phyloP scores from a whole-genome alignment of 2,888 invertebrate species.

The Drosophila subsilvestris region DNA sequence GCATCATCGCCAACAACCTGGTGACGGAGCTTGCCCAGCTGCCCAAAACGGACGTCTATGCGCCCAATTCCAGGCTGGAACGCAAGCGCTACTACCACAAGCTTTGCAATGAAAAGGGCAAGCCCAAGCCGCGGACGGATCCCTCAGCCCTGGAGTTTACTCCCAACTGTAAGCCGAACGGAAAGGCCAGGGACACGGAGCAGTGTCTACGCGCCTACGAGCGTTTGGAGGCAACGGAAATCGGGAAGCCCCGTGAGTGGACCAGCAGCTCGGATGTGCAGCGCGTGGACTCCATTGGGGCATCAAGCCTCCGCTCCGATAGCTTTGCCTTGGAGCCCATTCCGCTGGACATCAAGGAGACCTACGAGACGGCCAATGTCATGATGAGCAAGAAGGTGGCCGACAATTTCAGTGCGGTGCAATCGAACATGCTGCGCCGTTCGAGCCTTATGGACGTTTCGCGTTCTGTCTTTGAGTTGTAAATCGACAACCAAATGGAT shows the following conservation, averaged over 20 bases:
- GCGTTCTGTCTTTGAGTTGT: slow-evolving; percentile 58
- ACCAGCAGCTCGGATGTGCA: slow-evolving; percentile 56
- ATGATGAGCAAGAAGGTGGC: slow-evolving; percentile 37
- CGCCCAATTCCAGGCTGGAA: slow-evolving; percentile 43
- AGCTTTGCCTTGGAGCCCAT: slow-evolving; percentile 40
- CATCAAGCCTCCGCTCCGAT: slow-evolving; percentile 18
- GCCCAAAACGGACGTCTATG: slow-evolving; percentile 42
- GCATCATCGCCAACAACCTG: slow-evolving; percentile 66
- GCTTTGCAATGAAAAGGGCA: slow-evolving; percentile 36
- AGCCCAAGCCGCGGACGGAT: neutral
- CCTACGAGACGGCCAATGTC: slow-evolving; percentile 26
- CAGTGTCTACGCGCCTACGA: slow-evolving; percentile 36
- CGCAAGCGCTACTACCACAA: slow-evolving; percentile 65
- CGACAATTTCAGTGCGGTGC: slow-evolving; percentile 55
- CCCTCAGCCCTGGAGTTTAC: neutral
- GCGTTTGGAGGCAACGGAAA: too few relatives aligned
- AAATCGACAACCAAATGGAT: neutral
- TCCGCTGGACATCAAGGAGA: slow-evolving; percentile 11
- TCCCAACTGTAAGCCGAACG: neutral
- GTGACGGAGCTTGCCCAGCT: slow-evolving; percentile 50
- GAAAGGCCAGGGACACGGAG: slow-evolving; percentile 11
- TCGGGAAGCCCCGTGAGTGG: slow-evolving; percentile 15
- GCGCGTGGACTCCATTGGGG: slow-evolving; percentile 36
- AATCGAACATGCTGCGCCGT: slow-evolving; percentile 67
- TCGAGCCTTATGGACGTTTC: slow-evolving; percentile 53